phyloP scores from a whole-genome alignment of 2,797 vertebrate species.

The Lagocephalus sceleratus region DNA sequence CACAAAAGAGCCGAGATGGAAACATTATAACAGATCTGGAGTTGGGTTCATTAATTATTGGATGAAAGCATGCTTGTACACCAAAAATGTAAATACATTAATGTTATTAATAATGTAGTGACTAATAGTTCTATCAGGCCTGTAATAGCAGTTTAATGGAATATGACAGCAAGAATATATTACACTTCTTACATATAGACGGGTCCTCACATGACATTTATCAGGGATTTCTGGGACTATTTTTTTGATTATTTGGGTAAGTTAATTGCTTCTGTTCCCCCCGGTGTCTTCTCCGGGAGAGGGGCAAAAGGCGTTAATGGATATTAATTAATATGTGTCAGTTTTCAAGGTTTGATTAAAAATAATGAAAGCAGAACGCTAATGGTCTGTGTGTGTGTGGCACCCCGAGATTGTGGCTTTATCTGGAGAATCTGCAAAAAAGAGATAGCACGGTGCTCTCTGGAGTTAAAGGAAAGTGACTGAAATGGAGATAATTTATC shows the following conservation, averaged over 20 bases:
- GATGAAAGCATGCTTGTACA: slow-evolving; percentile 98
- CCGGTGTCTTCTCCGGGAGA: slow-evolving; percentile 66
- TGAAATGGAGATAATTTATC: slow-evolving; percentile 54
- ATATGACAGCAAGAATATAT: slow-evolving; percentile 85
- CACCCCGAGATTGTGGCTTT: slow-evolving; percentile 71
- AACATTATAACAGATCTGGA: slow-evolving; percentile 96
- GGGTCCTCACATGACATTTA: slow-evolving; percentile 79
- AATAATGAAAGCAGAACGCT: slow-evolving; percentile 79
- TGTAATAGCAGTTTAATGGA: slow-evolving; percentile 86
- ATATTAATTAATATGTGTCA: slow-evolving; percentile 84
- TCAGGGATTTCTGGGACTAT: slow-evolving; percentile 78
- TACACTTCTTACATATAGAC: slow-evolving; percentile 77
- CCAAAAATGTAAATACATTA: slow-evolving; percentile 99
- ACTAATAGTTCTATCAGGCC: slow-evolving; percentile 90
- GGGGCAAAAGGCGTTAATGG: slow-evolving; percentile 72
- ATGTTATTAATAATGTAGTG: slow-evolving; percentile 99
- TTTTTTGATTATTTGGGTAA: slow-evolving; percentile 82
- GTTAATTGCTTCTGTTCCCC: slow-evolving; percentile 79
- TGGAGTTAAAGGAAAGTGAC: slow-evolving; percentile 53
- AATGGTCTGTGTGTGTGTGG: slow-evolving; percentile 79
- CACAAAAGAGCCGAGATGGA: slow-evolving; percentile 95
- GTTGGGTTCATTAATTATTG: slow-evolving; percentile 99
- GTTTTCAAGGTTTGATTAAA: slow-evolving; percentile 81
- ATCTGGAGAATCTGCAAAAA: slow-evolving; percentile 68
- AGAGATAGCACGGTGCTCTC: slow-evolving; percentile 45